Base-by-base conservation (phyloP, 2,888 invertebrate species). In the Erebia aethiops region DNA sequence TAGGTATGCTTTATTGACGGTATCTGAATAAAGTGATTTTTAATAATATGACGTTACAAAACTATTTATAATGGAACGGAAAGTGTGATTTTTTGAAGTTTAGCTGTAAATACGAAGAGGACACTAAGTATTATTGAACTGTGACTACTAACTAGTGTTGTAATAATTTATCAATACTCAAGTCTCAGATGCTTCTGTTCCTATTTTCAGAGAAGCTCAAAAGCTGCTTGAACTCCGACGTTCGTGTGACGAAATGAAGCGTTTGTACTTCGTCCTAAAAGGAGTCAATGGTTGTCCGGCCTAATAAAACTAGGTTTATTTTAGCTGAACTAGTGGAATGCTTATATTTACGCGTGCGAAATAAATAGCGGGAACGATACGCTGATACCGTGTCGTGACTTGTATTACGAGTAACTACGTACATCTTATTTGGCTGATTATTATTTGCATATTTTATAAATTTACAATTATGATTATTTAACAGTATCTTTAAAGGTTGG, bases 271-370 rank as follows among this genome's bases (percentile, higher is more conserved):
- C 16, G 46, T 2, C 13, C 13, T 13, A 13, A 13, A 11, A 13
- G 16, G 5, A 52, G 16, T 52, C 16, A 52, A 9, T 16, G 16
- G n/a, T n/a, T 16, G 52, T 52, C 52, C n/a, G 14, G 52, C 52
- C n/a, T 52, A 52, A 52, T 52, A 16, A 16, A 54, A 18, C 61
- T 54, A 64, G 35, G 64, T 67, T 61, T 74, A 67, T 65, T 70
- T 65, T 70, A 67, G 63, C 60, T 64, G 14, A 52, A 63, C 63
- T 35, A 41, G 57, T 52, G 70, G 70, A 70, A 72, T 67, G 66
- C 57, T 66, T 72, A 69, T 72, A 66, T 66, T 62, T 63, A 70
- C 62, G 58, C 63, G 52, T 72, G 67, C 63, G 49, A 72, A 67
- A 70, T 72, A 69, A 69, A 69, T 63, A 26, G 67, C 67, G 60